These are phyloP conservation scores for Lepisosteus osseus DNA, from an alignment of 2,113 vertebrate genomes.

Conservation along the genomic window DNA sequence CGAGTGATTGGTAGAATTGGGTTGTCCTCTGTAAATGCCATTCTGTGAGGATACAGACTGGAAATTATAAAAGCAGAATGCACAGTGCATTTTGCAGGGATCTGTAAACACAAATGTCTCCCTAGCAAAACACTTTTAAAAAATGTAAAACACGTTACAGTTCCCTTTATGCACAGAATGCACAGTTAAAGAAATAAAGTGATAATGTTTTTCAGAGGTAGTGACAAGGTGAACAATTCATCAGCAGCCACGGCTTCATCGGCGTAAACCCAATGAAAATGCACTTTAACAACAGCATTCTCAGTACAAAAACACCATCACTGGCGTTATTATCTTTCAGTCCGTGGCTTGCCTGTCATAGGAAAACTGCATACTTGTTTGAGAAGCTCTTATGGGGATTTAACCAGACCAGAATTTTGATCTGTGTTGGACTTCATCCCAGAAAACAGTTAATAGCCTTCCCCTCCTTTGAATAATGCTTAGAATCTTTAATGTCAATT, in stretches of 20 bases:
- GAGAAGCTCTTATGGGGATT: slow-evolving; percentile 58
- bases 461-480: slow-evolving; percentile 62
- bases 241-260: slow-evolving; percentile 46
- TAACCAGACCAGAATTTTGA: slow-evolving; percentile 56
- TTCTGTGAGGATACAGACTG: no score
- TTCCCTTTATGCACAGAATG: neutral
- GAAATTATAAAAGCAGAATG: no score
- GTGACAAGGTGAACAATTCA: slow-evolving; percentile 20
- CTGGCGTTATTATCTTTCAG: slow-evolving; percentile 51
- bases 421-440: slow-evolving; percentile 55
- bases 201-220: slow-evolving; percentile 10
- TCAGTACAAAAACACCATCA: slow-evolving; percentile 49
- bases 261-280: slow-evolving; percentile 50
- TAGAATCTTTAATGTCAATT: slow-evolving; percentile 60
- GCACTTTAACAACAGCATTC: slow-evolving; percentile 53
- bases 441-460: slow-evolving; percentile 63
- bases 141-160: no score
- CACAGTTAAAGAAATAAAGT: slow-evolving; percentile 26
- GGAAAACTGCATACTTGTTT: slow-evolving; percentile 47
- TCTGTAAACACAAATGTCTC: no score
- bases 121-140: no score
- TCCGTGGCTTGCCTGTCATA: slow-evolving; percentile 34
- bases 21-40: no score
- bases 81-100: no score
- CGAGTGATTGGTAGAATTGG: no score